Evolutionary conservation across 2,888 invertebrate genomes (phyloP), one percentile per base, ranked within the genome.

Genomic region (Choreutis nemorana): DNA sequence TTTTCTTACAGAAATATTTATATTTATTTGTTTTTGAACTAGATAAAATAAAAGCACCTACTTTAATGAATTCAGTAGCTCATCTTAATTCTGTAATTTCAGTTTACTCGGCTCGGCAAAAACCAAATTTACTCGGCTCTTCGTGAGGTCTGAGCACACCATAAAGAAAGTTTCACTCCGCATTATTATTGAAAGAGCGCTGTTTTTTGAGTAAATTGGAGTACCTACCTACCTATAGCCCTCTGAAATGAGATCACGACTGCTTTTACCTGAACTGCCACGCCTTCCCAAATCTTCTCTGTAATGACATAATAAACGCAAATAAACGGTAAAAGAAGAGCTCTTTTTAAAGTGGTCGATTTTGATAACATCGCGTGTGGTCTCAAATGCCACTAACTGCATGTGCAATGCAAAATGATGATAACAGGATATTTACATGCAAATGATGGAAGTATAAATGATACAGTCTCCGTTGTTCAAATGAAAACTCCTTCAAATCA

Each of bases 331-430:
- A 41, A 34, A 35, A 36, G 38, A 43, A 40, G 35, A 44, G 55
- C 32, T 52, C 61, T 36, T 33, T 36, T 32, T 44, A 50, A 30
- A 39, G 36, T 58, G 59, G 59, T 12, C 47, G 31, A 16, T 24
- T 36, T 66, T 63, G 56, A 61, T 50, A 44, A 46, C 42, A 44
- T 54, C 44, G 61, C 57, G 66, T 67, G 70, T 66, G 68, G 68
- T 65, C 67, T 41, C 24, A 31, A 25, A 31, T 25, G 26, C 40
- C 54, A 53, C 48, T 44, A 40, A 50, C n/a, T n/a, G n/a, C n/a
- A n/a, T n/a, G n/a, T n/a, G n/a, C n/a, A n/a, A n/a, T n/a, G n/a
- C n/a, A n/a, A n/a, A n/a, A n/a, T n/a, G n/a, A n/a, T n/a, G n/a
- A n/a, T n/a, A 54, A 52, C 48, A 39, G 32, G 37, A 35, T 39